Percentiles rank a stretch among this genome's conserved stretches.
These are phyloP conservation scores for Caenorhabditis angaria DNA, from an alignment of 2,888 invertebrate species.

Conservation along the genomic window DNA sequence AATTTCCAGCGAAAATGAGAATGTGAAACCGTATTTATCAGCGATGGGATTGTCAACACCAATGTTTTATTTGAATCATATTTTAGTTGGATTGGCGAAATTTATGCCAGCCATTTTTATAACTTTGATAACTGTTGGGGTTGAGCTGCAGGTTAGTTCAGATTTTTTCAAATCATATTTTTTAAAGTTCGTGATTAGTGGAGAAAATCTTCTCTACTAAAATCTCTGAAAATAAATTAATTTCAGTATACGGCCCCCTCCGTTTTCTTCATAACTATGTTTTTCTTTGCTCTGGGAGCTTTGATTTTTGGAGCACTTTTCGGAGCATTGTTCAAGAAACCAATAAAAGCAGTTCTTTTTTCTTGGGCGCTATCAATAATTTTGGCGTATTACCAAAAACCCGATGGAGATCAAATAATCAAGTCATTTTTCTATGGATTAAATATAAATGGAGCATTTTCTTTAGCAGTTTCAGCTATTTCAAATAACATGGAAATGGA, in stretches of 20 bases:
- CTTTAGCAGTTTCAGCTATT: slow-evolving; percentile 43
- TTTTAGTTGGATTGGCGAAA: slow-evolving; percentile 60
- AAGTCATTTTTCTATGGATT: slow-evolving; percentile 35
- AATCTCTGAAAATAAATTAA: too few relatives aligned
- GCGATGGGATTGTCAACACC: slow-evolving; percentile 67
- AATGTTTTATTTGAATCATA: slow-evolving; percentile 66
- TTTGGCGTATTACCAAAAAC: slow-evolving; percentile 27
- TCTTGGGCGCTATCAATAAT: slow-evolving; percentile 37
- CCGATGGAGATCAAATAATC: slow-evolving; percentile 31
- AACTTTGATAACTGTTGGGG: background rate
- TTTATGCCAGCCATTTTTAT: slow-evolving; percentile 22
- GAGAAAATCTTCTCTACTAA: too few relatives aligned
- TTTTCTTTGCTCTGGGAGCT: slow-evolving; percentile 49
- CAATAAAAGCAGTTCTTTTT: slow-evolving; percentile 45
- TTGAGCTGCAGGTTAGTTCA: background rate
- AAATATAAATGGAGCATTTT: slow-evolving; percentile 41
- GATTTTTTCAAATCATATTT: too few relatives aligned
- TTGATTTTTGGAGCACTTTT: slow-evolving; percentile 48
- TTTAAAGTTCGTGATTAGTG: too few relatives aligned
- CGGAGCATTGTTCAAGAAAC: slow-evolving; percentile 46
- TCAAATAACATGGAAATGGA: too few relatives aligned
- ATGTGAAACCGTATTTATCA: slow-evolving; percentile 63
- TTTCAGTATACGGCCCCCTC: slow-evolving; percentile 40
- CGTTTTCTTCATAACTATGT: slow-evolving; percentile 41
- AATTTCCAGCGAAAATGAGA: slow-evolving; percentile 63